Percentiles rank a stretch among this genome's conserved stretches.
phyloP scores from a whole-genome alignment of 2,113 vertebrate species.

The Romanogobio albipinnatus region DNA sequence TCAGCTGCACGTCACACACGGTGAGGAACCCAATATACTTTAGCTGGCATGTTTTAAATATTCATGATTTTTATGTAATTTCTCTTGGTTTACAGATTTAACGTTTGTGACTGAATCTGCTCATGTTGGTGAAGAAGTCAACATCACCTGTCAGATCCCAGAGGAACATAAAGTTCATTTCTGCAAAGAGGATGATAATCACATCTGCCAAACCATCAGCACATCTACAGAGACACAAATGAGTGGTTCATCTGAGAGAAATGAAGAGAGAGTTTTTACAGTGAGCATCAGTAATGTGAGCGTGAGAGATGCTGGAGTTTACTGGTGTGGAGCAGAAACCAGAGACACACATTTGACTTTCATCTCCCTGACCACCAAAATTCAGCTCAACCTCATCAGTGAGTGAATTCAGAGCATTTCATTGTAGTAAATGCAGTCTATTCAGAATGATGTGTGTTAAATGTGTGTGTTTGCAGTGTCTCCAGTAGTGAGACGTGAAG shows the following conservation, averaged over 20 bases:
- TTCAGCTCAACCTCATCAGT: conserved; percentile 48
- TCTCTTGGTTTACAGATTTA: neutral
- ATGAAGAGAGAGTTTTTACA: conserved; percentile 43
- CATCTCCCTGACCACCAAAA: conserved; percentile 32
- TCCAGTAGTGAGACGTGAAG: conserved; percentile 15
- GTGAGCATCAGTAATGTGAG: conserved; percentile 48
- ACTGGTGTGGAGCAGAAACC: conserved; percentile 51
- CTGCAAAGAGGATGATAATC: conserved; percentile 35
- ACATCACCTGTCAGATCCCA: conserved; percentile 50
- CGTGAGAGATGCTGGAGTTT: conserved; percentile 42
- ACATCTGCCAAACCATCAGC: neutral
- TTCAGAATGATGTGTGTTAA: too few relatives aligned
- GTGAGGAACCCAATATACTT: neutral
- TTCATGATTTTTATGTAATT: neutral
- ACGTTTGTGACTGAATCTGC: neutral
- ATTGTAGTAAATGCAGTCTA: neutral
- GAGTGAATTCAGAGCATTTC: conserved; percentile 4
- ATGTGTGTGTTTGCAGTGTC: neutral
- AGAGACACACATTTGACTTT: neutral
- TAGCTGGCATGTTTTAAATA: neutral
- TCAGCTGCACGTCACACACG: neutral
- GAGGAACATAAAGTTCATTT: neutral
- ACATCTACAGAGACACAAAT: neutral
- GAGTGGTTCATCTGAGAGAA: conserved; percentile 9
- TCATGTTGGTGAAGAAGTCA: conserved; percentile 10